Evolutionary conservation across 1,140 invertebrate species (phyloP), one percentile per base, ranked within the genome.

Genomic region (Drosophila saltans): DNA sequence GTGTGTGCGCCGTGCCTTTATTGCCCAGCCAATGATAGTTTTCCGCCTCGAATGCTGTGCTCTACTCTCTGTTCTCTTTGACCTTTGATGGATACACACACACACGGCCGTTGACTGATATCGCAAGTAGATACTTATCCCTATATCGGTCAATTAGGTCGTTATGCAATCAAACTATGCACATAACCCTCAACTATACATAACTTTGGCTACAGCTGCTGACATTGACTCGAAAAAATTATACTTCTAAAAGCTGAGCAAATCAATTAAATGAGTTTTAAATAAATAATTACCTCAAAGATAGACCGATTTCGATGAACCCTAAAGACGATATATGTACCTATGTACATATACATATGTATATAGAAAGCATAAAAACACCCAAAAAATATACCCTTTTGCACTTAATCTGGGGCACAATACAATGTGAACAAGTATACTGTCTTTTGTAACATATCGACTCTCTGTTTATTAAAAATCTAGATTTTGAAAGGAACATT

Each of bases 81-180:
- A 78, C 75, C 78, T 80, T 73, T 80, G 64, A 7, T 59, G 75
- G 43, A 52, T 65, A 68, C 40, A 72, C 60, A 48, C 33, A 66
- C 30, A 66, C 40, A 62, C 36, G 40, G 45, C 56, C 40, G 57
- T 26, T 24, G 4, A 52, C 45, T 52, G 45, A 52, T 52, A 52
- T 8, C 8, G 2, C 45, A 8, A 52, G 45, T 10, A 52, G 45
- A 26, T 67, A 78, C 78, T 85, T 61, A 68, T 75, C 43, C 72
- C 74, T 73, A 85, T 81, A 73, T 84, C 81, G 84, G 80, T 88
- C 83, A 88, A 88, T 88, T 88, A 88, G 72, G 73, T 78, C 68
- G 88, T 88, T 88, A 88, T 89, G 83, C 80, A 88, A 88, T 88
- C 83, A 83, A 56, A 71, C 55, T 39, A 64, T 80, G 71, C 72